Evolutionary conservation across 2,888 invertebrate genomes (phyloP), one percentile per base, ranked within the genome.

Genomic region (Ophion obscuratus): DNA sequence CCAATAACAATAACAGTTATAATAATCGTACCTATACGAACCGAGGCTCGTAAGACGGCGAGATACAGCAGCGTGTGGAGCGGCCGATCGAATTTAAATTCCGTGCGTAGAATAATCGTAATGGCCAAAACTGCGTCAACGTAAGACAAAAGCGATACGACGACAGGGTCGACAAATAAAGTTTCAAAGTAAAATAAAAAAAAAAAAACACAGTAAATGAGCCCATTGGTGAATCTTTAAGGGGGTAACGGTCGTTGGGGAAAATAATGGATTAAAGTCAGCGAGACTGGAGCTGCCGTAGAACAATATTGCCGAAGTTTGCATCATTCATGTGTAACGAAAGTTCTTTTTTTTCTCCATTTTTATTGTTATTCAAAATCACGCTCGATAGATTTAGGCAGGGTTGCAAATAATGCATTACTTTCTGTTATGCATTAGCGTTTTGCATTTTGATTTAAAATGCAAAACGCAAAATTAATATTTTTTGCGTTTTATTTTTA

Each of bases 141-240:
- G 31, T 78, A 82, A 82, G 64, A 86, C 77, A 83, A 77, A 92
- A 93, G 92, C 92, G 78, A 88, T 86, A 87, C 89, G 79, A 77
- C 68, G 62, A 74, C 61, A 62, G 44, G 79, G 68, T 85, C 77
- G 78, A 66, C 71, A 78, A 70, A 68, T 53, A 89, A 90, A 89
- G 86, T 82, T 74, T 62, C 66, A 66, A 74, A 70, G 40, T 74
- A 27, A 53, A 61, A 47, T 31, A 76, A 67, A 53, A 44, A 76
- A 67, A 75, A 66, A n/a, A 10, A 73, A 40, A 67, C 40, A 68
- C 44, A 70, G 68, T 31, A 70, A 71, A 70, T 24, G 27, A 61
- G 64, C 57, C 40, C 40, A 75, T 36, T 20, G 71, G 73, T 64
- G 27, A 47, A 40, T 31, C 31, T 5, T 78, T 47, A 24, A 61